Base-by-base conservation (phyloP, 1,140 invertebrate genomes). In the Sycophila sp. region DNA sequence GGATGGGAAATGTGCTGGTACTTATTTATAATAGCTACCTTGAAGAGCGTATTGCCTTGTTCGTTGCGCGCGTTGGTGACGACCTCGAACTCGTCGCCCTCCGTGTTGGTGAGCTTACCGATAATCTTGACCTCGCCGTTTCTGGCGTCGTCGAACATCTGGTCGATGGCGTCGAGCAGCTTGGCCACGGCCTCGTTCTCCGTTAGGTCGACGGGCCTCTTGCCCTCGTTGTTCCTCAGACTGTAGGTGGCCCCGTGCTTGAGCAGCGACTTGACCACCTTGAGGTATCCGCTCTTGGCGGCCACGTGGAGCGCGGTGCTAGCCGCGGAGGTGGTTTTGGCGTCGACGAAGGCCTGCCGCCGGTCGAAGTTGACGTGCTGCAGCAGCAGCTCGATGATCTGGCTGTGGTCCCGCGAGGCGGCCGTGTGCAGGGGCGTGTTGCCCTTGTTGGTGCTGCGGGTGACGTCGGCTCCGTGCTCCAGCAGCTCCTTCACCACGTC, bases 211-310 rank as follows among this genome's bases (percentile, higher is more conserved):
- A 69, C 5, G 11, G 71, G 73, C 15, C 24, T 69, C 40, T 73
- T 73, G 11, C 40, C 59, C 1, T 63, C 40, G 34, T 65, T 38
- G 47, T 60, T 63, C 30, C 87, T 76, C 47, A 87, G 79, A 17
- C 87, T 87, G 77, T 85, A 74, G 40, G 56, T 63, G 19, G 69
- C 73, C 13, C 73, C 73, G 47, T 72, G 32, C 40, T 60, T 62
- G 22, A 74, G 58, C 38, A 74, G 56, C 24, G 7, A 30, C 55
- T 68, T 62, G 10, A 68, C 56, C 45, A 68, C 47, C 19, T 72
- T 30, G 6, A 66, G 47, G 26, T 36, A 56, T 4, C 55, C 36
- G 53, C 7, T 38, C 62, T 64, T 58, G 51, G 73, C 69, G 0
- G 73, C 73, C 62, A 60, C n/a, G 55, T 74, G 73, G n/a, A 76